phyloP scores from a whole-genome alignment of 2,113 vertebrate species.

The Poeciliopsis turrubarensis region DNA sequence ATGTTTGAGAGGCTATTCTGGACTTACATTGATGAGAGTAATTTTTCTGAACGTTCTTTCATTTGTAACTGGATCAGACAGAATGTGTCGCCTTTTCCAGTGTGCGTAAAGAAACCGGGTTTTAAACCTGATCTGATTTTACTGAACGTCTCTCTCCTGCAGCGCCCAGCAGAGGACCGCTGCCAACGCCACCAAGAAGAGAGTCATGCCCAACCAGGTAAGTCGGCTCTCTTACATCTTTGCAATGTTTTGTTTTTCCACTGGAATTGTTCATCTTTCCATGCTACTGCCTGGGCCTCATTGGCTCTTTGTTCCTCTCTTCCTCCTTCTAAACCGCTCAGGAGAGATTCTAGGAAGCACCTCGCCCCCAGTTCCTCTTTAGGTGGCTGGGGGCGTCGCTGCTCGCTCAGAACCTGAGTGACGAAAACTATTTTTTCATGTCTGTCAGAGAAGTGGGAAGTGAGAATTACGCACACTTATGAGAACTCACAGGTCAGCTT shows the following conservation, averaged over 20 bases:
- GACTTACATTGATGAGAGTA: no score
- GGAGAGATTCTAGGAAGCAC: slow-evolving; percentile 86
- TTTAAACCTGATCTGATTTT: not conserved
- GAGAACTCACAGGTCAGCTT: not conserved
- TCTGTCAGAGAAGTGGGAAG: slow-evolving; percentile 35
- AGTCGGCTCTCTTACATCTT: not conserved
- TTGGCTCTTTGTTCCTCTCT: not conserved
- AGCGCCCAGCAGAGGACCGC: slow-evolving; percentile 92
- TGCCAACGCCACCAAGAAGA: slow-evolving; percentile 90
- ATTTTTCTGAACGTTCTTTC: no score
- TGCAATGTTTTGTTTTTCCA: not conserved
- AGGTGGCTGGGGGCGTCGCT: slow-evolving; percentile 32
- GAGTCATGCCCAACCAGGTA: slow-evolving; percentile 93
- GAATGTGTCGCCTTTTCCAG: no score
- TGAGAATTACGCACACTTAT: slow-evolving; percentile 14
- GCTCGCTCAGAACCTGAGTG: slow-evolving; percentile 4
- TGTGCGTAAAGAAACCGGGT: no score
- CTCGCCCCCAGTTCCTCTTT: slow-evolving; percentile 54
- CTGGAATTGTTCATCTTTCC: not conserved
- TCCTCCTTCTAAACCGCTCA: slow-evolving; percentile 58
- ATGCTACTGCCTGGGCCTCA: not conserved
- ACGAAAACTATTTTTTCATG: slow-evolving; percentile 18
- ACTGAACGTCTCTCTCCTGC: slow-evolving; percentile 33
- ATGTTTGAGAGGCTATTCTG: no score
- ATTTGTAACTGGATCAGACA: no score